Evolutionary conservation across 2,888 invertebrate genomes (phyloP).

Genomic region (Apodemia duryi): DNA sequence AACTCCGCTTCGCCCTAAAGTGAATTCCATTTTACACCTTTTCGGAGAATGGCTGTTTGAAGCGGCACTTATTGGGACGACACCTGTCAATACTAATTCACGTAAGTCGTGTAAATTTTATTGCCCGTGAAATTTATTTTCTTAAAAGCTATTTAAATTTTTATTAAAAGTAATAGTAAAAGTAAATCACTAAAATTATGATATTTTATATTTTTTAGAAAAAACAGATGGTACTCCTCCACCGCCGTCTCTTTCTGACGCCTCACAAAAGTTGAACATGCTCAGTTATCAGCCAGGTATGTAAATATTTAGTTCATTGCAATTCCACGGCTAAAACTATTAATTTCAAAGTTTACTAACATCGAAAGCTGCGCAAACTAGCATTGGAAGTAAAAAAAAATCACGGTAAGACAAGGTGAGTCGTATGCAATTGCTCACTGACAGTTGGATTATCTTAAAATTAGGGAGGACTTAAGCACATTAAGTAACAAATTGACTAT

Average conservation of each 20-base stretch:
- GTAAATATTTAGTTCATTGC: background rate
- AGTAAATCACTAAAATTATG: background rate
- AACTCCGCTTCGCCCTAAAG: constrained; percentile 90
- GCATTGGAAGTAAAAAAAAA: too few species aligned
- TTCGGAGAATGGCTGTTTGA: constrained; percentile 99
- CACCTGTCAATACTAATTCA: constrained; percentile 44
- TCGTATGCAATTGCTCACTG: too few species aligned
- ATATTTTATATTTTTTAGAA: constrained; percentile 42
- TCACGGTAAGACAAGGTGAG: too few species aligned
- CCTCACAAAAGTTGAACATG: constrained; percentile 84
- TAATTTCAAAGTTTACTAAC: background rate
- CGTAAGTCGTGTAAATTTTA: constrained; percentile 43
- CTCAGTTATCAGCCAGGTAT: constrained; percentile 87
- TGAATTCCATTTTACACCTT: constrained; percentile 96
- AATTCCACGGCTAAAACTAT: background rate
- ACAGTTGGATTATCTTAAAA: too few species aligned
- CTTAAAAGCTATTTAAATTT: too few species aligned
- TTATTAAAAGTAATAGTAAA: background rate
- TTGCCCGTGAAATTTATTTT: background rate
- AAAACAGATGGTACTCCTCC: constrained; percentile 69
- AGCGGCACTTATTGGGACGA: constrained; percentile 93
- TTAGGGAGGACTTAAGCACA: too few species aligned
- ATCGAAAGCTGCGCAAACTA: too few species aligned
- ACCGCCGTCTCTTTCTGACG: constrained; percentile 82
- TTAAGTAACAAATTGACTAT: too few species aligned